These are phyloP conservation scores for Pelobates fuscus DNA, from an alignment of 2,113 vertebrate genomes.

Conservation along the genomic window DNA sequence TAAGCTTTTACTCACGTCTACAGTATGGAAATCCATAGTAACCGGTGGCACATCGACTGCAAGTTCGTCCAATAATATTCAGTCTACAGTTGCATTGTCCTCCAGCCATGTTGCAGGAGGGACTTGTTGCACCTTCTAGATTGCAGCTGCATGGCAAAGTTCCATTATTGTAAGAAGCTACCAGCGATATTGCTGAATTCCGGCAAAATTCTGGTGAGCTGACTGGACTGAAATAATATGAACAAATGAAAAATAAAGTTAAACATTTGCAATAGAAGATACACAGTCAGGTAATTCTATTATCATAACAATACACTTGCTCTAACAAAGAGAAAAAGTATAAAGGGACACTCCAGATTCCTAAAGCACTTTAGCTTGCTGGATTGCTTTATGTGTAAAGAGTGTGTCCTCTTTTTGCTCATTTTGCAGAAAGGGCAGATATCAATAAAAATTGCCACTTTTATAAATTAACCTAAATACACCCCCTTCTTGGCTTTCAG, in stretches of 20 bases:
- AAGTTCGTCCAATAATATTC: constrained; percentile 78
- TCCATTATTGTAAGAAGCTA: constrained; percentile 80
- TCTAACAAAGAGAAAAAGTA: too few species aligned
- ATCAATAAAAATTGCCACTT: too few species aligned
- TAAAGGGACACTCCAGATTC: too few species aligned
- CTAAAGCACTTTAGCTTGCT: too few species aligned
- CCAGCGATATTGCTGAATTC: constrained; percentile 79
- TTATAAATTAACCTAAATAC: too few species aligned
- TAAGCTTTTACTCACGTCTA: constrained; percentile 84
- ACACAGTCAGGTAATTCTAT: too few species aligned
- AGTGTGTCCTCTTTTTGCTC: too few species aligned
- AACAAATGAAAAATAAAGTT: not conserved
- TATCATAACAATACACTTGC: too few species aligned
- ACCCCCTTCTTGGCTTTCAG: too few species aligned
- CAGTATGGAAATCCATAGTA: constrained; percentile 90
- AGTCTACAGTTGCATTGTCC: constrained; percentile 85
- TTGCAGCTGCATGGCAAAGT: constrained; percentile 84
- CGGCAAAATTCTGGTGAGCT: constrained; percentile 78
- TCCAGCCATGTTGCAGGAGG: constrained; percentile 72
- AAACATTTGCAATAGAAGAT: too few species aligned
- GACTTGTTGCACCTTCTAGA: constrained; percentile 62
- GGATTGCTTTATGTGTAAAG: too few species aligned
- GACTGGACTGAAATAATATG: constrained; percentile 66
- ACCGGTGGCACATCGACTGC: constrained; percentile 80
- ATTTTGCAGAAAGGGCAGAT: too few species aligned